Evolutionary conservation across 2,113 vertebrate genomes (phyloP), one percentile per base, ranked within the genome.

Genomic region (Hippoglossus stenolepis): DNA sequence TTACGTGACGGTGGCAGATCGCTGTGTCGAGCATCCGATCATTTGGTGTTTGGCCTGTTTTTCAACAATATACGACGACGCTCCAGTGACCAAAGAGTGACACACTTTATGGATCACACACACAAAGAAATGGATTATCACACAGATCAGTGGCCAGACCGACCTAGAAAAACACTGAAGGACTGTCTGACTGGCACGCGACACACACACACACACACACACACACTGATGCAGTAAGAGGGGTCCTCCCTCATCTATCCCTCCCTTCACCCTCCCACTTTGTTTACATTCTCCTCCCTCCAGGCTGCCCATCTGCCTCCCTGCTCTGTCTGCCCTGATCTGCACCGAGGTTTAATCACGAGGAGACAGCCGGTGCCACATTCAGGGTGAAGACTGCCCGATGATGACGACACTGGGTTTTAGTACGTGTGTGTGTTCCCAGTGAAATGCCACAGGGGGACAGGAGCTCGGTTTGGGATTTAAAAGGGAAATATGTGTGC

Each of bases 161-260:
- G 80, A 89, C 90, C 88, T 79, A 90, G 72, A 91, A 91, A 91
- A 90, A 88, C 59, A 73, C 73, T 66, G 73, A 77, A 45, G 23
- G 74, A 73, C 59, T 75, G 80, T 28, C 38, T 53, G 24, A 13
- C 40, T 3, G 40, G 40, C 40, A 43, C 40, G 2, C 0, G 56
- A 18, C 31, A 28, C 54, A 47, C 49, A 72, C 56, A 68, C 70
- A 75, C 56, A 76, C 31, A 56, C 75, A 65, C 70, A 75, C 70
- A 76, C 65, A 60, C 68, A 66, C 38, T 2, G 11, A 69, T 56
- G 35, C 6, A 65, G 31, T 73, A n/a, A 47, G 14, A 77, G 65
- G 62, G 58, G 57, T 83, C 64, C 35, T 77, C 65, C 69, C 82
- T 77, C 65, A 58, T 77, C 57, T n/a, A 26, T 40, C 78, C 51